Conservation (phyloP, 2,797 vertebrate genomes). For the Premnoplex brunnescens region DNA sequence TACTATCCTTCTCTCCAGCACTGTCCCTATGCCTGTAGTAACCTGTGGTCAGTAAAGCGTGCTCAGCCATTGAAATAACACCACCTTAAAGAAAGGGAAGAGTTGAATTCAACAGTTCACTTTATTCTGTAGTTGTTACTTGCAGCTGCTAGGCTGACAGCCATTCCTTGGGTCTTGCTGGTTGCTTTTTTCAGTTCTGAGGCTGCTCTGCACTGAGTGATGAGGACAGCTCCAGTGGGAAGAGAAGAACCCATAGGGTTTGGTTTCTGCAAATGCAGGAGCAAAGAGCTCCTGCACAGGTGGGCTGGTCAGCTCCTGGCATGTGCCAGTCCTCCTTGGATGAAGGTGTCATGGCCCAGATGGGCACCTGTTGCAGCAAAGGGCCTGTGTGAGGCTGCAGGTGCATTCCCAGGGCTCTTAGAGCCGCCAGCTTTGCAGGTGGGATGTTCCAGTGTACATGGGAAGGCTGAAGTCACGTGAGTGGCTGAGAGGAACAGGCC, state of each 20-base stretch:
- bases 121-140: not conserved
- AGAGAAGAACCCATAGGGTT: not conserved
- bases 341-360: not conserved
- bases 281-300: fast-evolving
- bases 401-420: not conserved
- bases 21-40: not conserved
- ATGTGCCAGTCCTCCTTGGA: no score
- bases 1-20: not conserved
- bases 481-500: not conserved
- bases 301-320: not conserved
- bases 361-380: fast-evolving
- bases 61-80: not conserved
- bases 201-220: not conserved
- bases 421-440: not conserved
- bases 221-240: not conserved
- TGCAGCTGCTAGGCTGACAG: not conserved
- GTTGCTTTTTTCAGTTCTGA: not conserved
- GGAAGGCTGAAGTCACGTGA: not conserved
- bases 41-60: not conserved
- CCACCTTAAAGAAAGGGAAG: not conserved
- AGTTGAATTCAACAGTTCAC: not conserved
- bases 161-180: not conserved
- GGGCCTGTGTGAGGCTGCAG: not conserved
- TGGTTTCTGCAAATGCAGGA: not conserved
- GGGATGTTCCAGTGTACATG: no score